phyloP scores from a whole-genome alignment of 2,113 vertebrate genomes.

The Oophaga pumilio region DNA sequence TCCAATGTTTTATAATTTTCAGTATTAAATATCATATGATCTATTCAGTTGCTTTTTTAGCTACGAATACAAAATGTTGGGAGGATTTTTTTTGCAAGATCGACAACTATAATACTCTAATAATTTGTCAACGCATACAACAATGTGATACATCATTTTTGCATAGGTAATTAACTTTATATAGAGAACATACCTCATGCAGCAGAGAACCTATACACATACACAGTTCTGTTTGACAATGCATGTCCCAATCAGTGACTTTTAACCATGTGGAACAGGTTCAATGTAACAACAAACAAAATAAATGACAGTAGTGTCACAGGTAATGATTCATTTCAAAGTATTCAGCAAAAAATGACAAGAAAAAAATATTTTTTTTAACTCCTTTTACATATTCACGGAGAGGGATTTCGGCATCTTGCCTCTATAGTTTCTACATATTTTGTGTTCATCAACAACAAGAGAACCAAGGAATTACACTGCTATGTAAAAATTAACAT shows the following conservation, averaged over 20 bases:
- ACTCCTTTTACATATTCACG: background rate
- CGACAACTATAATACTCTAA: slow-evolving; percentile 25
- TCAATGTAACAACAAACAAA: slow-evolving; percentile 49
- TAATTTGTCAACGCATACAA: slow-evolving; percentile 38
- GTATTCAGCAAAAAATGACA: slow-evolving; percentile 39
- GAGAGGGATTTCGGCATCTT: background rate
- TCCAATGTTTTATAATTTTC: background rate
- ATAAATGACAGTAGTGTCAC: slow-evolving; percentile 47
- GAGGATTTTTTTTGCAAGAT: slow-evolving; percentile 24
- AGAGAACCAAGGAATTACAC: too few relatives aligned
- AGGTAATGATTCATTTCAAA: slow-evolving; percentile 49
- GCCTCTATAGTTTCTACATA: background rate
- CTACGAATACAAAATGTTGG: background rate
- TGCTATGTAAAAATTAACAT: too few relatives aligned
- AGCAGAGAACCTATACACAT: slow-evolving; percentile 14
- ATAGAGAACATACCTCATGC: slow-evolving; percentile 41
- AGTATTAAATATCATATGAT: background rate
- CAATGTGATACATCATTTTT: slow-evolving; percentile 37
- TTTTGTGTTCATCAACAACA: background rate
- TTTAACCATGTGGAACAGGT: slow-evolving; percentile 50
- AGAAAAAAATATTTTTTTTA: slow-evolving; percentile 8
- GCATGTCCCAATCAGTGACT: slow-evolving; percentile 47
- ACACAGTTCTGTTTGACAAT: slow-evolving; percentile 18
- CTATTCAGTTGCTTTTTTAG: background rate
- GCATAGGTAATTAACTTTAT: slow-evolving; percentile 45